Evolutionary conservation across 2,888 invertebrate species (phyloP).

Genomic region (Dromius quadrimaculatus): DNA sequence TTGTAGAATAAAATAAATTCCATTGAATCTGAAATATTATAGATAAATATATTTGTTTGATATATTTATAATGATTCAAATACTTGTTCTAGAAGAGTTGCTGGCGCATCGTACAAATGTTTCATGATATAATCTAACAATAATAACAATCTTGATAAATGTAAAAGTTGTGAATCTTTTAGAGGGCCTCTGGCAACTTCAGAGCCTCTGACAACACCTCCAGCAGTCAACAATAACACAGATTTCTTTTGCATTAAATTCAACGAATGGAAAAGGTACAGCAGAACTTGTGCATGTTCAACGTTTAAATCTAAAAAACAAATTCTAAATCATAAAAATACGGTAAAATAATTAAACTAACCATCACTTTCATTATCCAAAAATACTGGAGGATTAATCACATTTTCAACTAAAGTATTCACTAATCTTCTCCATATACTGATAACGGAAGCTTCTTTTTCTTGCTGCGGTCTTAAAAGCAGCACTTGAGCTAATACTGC

Average conservation of each 20-base stretch:
- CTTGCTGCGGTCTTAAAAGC: conserved; percentile 82
- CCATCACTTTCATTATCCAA: conserved; percentile 82
- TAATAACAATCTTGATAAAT: conserved; percentile 85
- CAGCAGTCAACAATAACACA: conserved; percentile 85
- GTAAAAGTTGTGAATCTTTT: conserved; percentile 80
- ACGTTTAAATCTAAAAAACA: conserved; percentile 83
- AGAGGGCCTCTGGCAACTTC: conserved; percentile 73
- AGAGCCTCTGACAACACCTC: conserved; percentile 77
- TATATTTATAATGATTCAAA: too few relatives aligned
- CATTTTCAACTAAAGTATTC: conserved; percentile 89
- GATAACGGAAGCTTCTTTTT: conserved; percentile 90
- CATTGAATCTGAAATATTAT: conserved; percentile 79
- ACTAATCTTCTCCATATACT: conserved; percentile 93
- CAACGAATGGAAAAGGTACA: conserved; percentile 94
- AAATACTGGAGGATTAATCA: conserved; percentile 74
- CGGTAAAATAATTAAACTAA: conserved; percentile 59
- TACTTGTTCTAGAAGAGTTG: conserved; percentile 87
- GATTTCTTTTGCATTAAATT: conserved; percentile 97
- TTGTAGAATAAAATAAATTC: conserved; percentile 80
- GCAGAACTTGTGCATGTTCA: conserved; percentile 92
- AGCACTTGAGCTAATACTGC: conserved; percentile 89
- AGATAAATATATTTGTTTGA: too few relatives aligned
- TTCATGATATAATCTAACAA: conserved; percentile 95
- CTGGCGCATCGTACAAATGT: conserved; percentile 93
- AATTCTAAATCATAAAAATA: neutral